These are phyloP conservation scores for Ecdyonurus torrentis DNA, from an alignment of 2,888 invertebrate species.

Conservation along the genomic window DNA sequence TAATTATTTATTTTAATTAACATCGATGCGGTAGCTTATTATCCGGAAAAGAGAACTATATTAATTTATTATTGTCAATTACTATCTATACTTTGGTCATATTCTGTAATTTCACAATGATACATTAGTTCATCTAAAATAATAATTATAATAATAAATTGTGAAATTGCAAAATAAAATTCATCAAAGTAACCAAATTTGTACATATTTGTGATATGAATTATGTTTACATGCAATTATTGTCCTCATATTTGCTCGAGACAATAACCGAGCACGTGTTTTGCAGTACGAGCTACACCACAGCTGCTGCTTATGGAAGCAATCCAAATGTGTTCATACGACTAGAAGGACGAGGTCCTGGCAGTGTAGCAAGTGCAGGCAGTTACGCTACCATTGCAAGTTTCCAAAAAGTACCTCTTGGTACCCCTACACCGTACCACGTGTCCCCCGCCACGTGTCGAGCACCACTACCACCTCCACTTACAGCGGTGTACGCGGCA, in stretches of 20 bases:
- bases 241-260: neutral
- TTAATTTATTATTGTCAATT: too few relatives aligned
- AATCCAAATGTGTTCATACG: slow-evolving; percentile 62
- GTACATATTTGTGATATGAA: too few relatives aligned
- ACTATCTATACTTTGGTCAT: too few relatives aligned
- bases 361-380: slow-evolving; percentile 51
- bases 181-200: too few relatives aligned
- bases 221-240: neutral
- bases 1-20: too few relatives aligned
- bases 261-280: neutral
- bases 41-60: too few relatives aligned
- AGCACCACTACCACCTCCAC: neutral
- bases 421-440: slow-evolving; percentile 40
- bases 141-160: too few relatives aligned
- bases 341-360: slow-evolving; percentile 43
- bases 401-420: slow-evolving; percentile 52
- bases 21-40: too few relatives aligned
- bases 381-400: slow-evolving; percentile 74
- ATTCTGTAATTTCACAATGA: too few relatives aligned
- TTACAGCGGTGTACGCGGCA: slow-evolving; percentile 14
- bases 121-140: too few relatives aligned
- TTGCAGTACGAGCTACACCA: slow-evolving; percentile 56
- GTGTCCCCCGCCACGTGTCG: slow-evolving; percentile 28
- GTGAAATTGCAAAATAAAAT: too few relatives aligned
- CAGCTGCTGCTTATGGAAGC: slow-evolving; percentile 55